Evolutionary conservation across 2,797 vertebrate species (phyloP), one percentile per base, ranked within the genome.

Genomic region (Chrysolophus pictus): DNA sequence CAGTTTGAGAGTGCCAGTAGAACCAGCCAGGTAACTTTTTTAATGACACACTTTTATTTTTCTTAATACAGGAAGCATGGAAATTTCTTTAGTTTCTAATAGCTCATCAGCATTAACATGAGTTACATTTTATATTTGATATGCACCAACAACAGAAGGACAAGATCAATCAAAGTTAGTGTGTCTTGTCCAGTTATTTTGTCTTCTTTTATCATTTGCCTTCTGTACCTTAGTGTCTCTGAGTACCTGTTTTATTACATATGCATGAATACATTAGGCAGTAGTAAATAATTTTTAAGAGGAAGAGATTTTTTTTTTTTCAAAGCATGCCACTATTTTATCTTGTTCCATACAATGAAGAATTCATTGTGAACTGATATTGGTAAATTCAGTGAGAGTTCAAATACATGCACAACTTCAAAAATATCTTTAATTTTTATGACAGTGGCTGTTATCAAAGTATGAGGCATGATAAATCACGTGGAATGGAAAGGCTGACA

Each of bases 181-280:
- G 24, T 67, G 35, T 81, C 28, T 23, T 58, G 2, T 42, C n/a
- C 37, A 26, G 31, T 31, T 22, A 16, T 22, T 21, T 42, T 80
- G 58, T n/a, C 12, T 1, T 21, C 0, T 2, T n/a, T 41, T 68
- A 8, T 58, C 18, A n/a, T 56, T n/a, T n/a, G 4, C 10, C 24
- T 75, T 15, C 41, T 84, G 24, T 72, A 4, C 79, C 21, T 75
- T 70, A 63, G 10, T 70, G 31, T 53, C 41, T 23, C 37, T 26
- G 31, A 59, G 17, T 73, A 51, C 10, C 9, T 76, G 1, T 76
- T 78, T 76, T 56, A 37, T 72, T 75, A 60, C 6, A 28, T 28
- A 49, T 0, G 1, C 9, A 9, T 16, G 18, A 82, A 69, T 22
- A 78, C 29, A 29, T 13, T 53, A 69, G 19, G 17, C 4, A 3